phyloP scores from a whole-genome alignment of 2,888 invertebrate genomes.

The Microctonus aethiopoides region DNA sequence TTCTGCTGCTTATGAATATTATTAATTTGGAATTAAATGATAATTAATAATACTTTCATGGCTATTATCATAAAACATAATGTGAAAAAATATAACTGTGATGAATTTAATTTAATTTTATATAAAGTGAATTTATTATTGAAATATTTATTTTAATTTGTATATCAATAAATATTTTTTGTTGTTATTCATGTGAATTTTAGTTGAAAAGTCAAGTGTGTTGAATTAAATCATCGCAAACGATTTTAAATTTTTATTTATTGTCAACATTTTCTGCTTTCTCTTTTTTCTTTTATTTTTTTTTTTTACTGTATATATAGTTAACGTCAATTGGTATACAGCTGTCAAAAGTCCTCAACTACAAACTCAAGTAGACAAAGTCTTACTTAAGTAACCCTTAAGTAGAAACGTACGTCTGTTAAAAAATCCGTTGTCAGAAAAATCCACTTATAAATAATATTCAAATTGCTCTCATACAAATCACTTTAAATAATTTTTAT shows the following conservation, averaged over 20 bases:
- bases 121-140: neutral
- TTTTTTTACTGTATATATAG: neutral
- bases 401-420: conserved; percentile 2
- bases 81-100: too few relatives aligned
- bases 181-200: neutral
- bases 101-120: too few relatives aligned
- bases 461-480: too few relatives aligned
- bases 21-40: too few relatives aligned
- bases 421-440: conserved; percentile 10
- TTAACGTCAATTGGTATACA: neutral
- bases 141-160: neutral
- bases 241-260: neutral
- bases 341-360: conserved; percentile 15
- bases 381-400: conserved; percentile 28
- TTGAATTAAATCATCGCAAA: neutral
- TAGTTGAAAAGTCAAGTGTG: neutral
- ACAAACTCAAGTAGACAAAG: conserved; percentile 12
- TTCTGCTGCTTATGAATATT: too few relatives aligned
- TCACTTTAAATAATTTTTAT: too few relatives aligned
- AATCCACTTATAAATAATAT: neutral
- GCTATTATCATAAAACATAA: too few relatives aligned
- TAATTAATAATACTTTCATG: too few relatives aligned
- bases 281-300: neutral
- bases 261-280: too few relatives aligned
- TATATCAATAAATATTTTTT: neutral